A percentile compares a stretch with the other conserved stretches of the same genome.
Evolutionary conservation across 2,888 invertebrate species (phyloP).

Genomic region (Sericinus montela): DNA sequence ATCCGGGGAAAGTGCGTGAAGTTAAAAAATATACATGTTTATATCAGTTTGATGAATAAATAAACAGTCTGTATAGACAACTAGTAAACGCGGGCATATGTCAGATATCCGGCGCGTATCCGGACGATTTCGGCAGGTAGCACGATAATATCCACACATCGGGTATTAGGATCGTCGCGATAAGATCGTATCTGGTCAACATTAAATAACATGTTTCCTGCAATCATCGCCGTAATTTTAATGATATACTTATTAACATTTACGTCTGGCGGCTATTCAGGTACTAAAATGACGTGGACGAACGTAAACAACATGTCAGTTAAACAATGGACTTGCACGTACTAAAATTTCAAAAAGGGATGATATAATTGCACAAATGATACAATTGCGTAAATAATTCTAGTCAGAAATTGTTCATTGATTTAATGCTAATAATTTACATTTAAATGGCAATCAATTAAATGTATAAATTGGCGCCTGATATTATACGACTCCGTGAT

Average conservation of each 20-base stretch:
- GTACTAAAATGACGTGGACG: slow-evolving; percentile 46
- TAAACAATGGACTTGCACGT: slow-evolving; percentile 26
- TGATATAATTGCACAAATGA: too few relatives aligned
- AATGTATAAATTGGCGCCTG: too few relatives aligned
- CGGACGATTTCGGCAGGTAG: slow-evolving; percentile 67
- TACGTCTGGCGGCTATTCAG: slow-evolving; percentile 61
- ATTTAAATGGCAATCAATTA: too few relatives aligned
- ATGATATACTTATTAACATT: slow-evolving; percentile 76
- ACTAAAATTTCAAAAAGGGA: not conserved
- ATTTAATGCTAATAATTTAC: too few relatives aligned
- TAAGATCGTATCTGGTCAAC: slow-evolving; percentile 70
- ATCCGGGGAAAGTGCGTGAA: too few relatives aligned
- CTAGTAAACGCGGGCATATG: slow-evolving; percentile 43
- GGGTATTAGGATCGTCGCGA: slow-evolving; percentile 67
- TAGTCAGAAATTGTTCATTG: too few relatives aligned
- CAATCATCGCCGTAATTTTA: slow-evolving; percentile 74
- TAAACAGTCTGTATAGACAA: slow-evolving; percentile 37
- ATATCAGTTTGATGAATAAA: not conserved
- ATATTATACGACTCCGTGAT: too few relatives aligned
- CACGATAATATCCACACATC: slow-evolving; percentile 76
- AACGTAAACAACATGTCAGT: slow-evolving; percentile 39
- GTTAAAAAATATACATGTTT: too few relatives aligned
- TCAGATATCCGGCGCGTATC: slow-evolving; percentile 54
- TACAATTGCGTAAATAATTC: too few relatives aligned
- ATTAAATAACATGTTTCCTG: slow-evolving; percentile 79